Evolutionary conservation across 2,888 invertebrate genomes (phyloP).

Genomic region (Xestia rhomboidea): DNA sequence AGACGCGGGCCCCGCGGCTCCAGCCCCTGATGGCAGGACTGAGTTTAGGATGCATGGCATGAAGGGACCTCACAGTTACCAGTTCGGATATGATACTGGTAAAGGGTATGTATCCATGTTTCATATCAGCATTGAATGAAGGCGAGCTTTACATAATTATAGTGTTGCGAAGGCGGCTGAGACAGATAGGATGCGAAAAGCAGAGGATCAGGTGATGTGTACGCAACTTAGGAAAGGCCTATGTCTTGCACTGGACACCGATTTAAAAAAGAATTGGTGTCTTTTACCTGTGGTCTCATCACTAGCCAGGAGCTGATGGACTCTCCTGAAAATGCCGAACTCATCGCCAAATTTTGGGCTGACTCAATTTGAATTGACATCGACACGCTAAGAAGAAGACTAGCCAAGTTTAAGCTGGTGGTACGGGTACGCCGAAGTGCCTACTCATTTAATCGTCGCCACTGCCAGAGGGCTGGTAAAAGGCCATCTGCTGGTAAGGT

Average conservation of each 20-base stretch:
- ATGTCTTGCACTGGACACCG: too few relatives aligned
- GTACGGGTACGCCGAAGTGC: not conserved
- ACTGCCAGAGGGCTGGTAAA: not conserved
- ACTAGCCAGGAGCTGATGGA: too few relatives aligned
- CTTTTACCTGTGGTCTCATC: not conserved
- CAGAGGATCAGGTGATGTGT: not conserved
- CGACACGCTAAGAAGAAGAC: too few relatives aligned
- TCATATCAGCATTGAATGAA: too few relatives aligned
- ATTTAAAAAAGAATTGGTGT: not conserved
- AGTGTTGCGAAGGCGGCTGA: too few relatives aligned
- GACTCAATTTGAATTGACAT: too few relatives aligned
- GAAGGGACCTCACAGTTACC: constrained; percentile 95
- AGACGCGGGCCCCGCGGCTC: constrained; percentile 70
- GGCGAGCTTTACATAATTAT: too few relatives aligned
- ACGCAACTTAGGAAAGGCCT: not conserved
- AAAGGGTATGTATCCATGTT: constrained; percentile 91
- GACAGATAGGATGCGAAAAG: not conserved
- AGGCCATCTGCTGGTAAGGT: not conserved
- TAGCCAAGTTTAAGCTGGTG: not conserved
- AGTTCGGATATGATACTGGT: constrained; percentile 96
- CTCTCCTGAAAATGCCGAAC: too few relatives aligned
- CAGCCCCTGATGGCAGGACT: constrained; percentile 89
- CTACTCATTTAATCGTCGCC: too few relatives aligned
- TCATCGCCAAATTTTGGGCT: too few relatives aligned
- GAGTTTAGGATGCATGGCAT: constrained; percentile 96